A percentile compares a stretch with the other conserved stretches of the same genome.
phyloP scores from a whole-genome alignment of 2,797 vertebrate genomes.

The Coracias cyanogaster region DNA sequence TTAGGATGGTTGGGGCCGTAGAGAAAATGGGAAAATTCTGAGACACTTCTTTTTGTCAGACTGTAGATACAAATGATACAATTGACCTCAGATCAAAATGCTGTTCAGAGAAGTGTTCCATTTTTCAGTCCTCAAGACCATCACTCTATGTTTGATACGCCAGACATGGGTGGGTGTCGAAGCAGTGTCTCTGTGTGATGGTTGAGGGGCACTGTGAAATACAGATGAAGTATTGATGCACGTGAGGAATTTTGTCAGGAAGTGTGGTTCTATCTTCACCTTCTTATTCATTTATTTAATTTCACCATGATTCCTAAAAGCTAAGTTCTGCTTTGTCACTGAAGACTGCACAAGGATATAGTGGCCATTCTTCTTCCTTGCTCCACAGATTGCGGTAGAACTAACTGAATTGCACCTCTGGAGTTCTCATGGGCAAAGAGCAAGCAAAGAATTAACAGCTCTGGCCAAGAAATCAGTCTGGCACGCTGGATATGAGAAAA shows the following conservation, averaged over 20 bases:
- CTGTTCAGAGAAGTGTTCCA: background rate
- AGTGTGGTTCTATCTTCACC: background rate
- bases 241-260: background rate
- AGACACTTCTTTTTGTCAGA: background rate
- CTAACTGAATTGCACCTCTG: background rate
- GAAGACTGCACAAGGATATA: background rate
- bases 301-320: background rate
- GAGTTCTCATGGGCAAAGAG: background rate
- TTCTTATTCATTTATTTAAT: background rate
- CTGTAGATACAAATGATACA: background rate
- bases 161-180: background rate
- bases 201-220: background rate
- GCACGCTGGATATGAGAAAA: background rate
- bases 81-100: background rate
- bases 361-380: background rate
- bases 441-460: background rate
- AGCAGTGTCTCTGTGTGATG: background rate
- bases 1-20: rapidly evolving
- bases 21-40: background rate
- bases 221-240: background rate
- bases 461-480: background rate
- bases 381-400: background rate
- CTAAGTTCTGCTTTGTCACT: background rate
- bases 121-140: background rate
- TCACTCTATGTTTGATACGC: background rate